These are phyloP conservation scores for Trogon melanurus DNA, from an alignment of 2,113 vertebrate species.

Conservation along the genomic window DNA sequence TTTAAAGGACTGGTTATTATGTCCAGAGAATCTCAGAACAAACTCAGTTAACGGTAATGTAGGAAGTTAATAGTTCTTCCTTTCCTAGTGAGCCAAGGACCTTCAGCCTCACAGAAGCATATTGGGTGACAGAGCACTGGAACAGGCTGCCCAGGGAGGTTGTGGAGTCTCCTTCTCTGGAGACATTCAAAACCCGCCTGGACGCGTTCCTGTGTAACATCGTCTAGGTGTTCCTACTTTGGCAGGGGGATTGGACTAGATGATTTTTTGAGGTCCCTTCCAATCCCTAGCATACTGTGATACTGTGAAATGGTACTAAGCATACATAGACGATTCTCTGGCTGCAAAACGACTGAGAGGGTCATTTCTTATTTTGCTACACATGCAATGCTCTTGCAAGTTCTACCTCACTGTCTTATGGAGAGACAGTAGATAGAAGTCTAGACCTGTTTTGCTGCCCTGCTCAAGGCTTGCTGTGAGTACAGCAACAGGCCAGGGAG, in stretches of 20 bases:
- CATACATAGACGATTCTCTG: background rate
- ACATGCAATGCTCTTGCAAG: background rate
- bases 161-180: too few relatives aligned
- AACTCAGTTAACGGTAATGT: background rate
- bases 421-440: background rate
- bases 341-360: background rate
- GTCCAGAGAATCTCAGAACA: background rate
- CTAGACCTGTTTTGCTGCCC: background rate
- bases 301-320: too few relatives aligned
- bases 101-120: background rate
- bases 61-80: background rate
- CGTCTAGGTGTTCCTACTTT: too few relatives aligned
- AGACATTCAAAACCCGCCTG: too few relatives aligned
- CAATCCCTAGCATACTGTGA: too few relatives aligned
- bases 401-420: background rate
- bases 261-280: too few relatives aligned
- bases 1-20: background rate
- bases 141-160: too few relatives aligned
- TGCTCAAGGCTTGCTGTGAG: background rate
- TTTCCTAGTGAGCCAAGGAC: background rate
- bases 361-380: background rate
- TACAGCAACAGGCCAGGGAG: background rate
- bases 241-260: too few relatives aligned
- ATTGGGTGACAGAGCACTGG: too few relatives aligned
- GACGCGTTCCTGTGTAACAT: too few relatives aligned